These are phyloP conservation scores for Enteromius argenteus DNA, from an alignment of 2,797 vertebrate species.

Conservation along the genomic window DNA sequence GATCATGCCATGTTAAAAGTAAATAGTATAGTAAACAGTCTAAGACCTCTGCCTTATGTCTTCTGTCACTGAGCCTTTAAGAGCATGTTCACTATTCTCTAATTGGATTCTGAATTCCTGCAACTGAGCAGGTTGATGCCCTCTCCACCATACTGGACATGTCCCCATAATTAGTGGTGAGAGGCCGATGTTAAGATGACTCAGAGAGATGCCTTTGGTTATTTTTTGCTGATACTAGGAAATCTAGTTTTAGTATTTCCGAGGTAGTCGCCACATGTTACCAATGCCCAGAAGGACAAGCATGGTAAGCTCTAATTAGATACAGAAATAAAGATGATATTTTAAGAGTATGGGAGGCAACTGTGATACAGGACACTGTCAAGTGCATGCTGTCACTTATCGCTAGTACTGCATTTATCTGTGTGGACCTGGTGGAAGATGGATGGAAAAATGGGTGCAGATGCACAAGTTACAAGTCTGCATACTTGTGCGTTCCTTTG, in stretches of 20 bases:
- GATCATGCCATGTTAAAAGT: background rate
- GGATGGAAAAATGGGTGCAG: background rate
- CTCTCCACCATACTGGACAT: conserved; percentile 7
- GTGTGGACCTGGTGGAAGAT: background rate
- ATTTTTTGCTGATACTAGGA: conserved; percentile 32
- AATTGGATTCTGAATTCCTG: conserved; percentile 33
- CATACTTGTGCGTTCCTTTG: background rate
- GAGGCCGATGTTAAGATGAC: conserved; percentile 37
- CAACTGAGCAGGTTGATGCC: conserved; percentile 25
- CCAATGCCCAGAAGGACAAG: background rate
- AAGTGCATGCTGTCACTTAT: background rate
- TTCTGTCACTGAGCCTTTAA: conserved; percentile 38
- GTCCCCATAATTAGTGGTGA: conserved; percentile 49
- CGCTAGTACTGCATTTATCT: background rate
- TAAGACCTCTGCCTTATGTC: background rate
- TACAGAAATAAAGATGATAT: conserved; percentile 31
- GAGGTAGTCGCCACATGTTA: background rate
- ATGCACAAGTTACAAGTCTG: background rate
- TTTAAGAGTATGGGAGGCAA: background rate
- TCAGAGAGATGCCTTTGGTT: conserved; percentile 33
- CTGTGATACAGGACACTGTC: conserved; percentile 3
- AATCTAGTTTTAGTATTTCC: conserved; percentile 21
- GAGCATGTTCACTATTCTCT: conserved; percentile 17
- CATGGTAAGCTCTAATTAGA: conserved; percentile 9
- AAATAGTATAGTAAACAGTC: background rate